Evolutionary conservation across 1,140 invertebrate species (phyloP).

Genomic region (Subanguina moxae): DNA sequence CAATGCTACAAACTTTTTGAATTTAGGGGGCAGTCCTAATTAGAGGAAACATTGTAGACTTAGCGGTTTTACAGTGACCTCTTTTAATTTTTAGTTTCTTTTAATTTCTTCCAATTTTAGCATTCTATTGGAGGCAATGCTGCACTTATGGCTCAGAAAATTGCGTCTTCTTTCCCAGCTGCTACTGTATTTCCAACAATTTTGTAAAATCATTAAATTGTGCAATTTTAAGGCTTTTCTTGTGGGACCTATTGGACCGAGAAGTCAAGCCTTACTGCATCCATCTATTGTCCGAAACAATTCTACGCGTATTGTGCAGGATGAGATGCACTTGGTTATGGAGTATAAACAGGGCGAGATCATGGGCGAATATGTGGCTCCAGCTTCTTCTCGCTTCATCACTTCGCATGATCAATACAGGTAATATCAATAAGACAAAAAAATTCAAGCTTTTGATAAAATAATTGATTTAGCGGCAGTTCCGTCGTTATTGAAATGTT

Average conservation of each 20-base stretch:
- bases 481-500: conserved; percentile 61
- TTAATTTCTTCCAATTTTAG: conserved; percentile 54
- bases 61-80: too few species aligned
- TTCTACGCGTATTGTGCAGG: conserved; percentile 58
- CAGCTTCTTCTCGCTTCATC: conserved; percentile 62
- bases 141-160: conserved; percentile 62
- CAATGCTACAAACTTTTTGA: too few species aligned
- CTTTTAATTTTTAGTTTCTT: too few species aligned
- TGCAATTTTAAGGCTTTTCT: conserved; percentile 59
- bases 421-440: conserved; percentile 11
- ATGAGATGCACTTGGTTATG: conserved; percentile 63
- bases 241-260: conserved; percentile 63
- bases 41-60: too few species aligned
- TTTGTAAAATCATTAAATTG: conserved; percentile 1
- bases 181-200: conserved; percentile 50
- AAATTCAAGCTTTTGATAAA: neutral
- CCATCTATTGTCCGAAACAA: conserved; percentile 58
- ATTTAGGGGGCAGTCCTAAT: too few species aligned
- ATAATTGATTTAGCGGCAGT: conserved; percentile 43
- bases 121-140: conserved; percentile 63
- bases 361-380: conserved; percentile 59
- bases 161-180: conserved; percentile 60
- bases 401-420: conserved; percentile 62
- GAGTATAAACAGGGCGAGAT: conserved; percentile 61
- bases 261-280: conserved; percentile 59